A percentile compares a stretch with the other conserved stretches of the same genome.
These are phyloP conservation scores for Chamaetylas fuelleborni DNA, from an alignment of 2,113 vertebrate genomes.

Conservation along the genomic window DNA sequence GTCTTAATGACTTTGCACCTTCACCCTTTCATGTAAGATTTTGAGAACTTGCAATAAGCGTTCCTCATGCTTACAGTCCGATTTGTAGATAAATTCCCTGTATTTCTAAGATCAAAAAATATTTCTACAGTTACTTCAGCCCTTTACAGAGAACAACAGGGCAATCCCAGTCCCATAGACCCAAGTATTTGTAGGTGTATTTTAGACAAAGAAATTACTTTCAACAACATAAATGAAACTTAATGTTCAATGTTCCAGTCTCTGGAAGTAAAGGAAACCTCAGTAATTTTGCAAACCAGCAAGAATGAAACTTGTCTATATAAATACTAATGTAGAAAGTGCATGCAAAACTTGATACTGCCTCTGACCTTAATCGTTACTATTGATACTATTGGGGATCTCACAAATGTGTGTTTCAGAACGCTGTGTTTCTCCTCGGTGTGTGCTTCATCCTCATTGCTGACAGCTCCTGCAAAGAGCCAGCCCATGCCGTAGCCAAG, in stretches of 20 bases:
- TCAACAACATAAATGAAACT: not conserved
- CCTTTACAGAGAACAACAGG: not conserved
- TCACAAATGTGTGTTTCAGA: constrained; percentile 18
- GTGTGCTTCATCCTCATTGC: not conserved
- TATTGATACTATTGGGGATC: not conserved
- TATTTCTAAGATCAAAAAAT: not conserved
- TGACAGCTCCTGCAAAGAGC: not conserved
- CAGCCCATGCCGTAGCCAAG: not conserved
- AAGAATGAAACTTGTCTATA: constrained; percentile 18
- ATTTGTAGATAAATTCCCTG: not conserved
- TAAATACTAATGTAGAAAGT: constrained; percentile 38
- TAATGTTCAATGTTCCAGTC: not conserved
- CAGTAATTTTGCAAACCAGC: constrained; percentile 3
- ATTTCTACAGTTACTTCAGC: not conserved
- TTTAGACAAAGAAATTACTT: not conserved
- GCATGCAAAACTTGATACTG: constrained; percentile 3
- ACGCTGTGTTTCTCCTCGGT: constrained; percentile 4
- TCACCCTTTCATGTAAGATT: constrained; percentile 13
- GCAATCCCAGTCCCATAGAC: not conserved
- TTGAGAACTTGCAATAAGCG: not conserved
- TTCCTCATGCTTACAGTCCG: not conserved
- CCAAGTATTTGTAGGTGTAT: not conserved
- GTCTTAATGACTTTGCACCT: constrained; percentile 28
- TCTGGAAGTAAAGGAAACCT: constrained; percentile 24
- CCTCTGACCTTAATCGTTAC: constrained; percentile 4